A percentile compares a stretch with the other conserved stretches of the same genome.
Conservation (phyloP, 2,113 vertebrate genomes). For the Alligator sinensis region DNA sequence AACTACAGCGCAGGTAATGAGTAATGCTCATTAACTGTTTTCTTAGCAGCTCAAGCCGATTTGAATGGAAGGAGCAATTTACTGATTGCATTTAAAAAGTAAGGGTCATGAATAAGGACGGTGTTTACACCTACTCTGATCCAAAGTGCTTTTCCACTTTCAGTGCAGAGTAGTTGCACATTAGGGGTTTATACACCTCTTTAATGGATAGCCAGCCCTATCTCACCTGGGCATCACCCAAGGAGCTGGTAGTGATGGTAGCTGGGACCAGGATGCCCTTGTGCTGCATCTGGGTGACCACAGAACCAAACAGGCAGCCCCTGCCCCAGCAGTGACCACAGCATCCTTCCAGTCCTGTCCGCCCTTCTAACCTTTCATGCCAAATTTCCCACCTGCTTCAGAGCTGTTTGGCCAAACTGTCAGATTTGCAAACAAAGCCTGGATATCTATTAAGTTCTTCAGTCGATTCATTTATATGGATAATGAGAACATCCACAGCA, state of each 20-base stretch:
- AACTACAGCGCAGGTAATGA: background rate
- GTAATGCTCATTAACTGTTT: constrained; percentile 9
- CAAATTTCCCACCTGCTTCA: background rate
- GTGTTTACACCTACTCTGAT: background rate
- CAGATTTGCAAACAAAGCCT: background rate
- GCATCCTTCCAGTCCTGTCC: background rate
- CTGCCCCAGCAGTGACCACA: fast-evolving
- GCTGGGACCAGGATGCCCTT: background rate
- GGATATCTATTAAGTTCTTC: background rate
- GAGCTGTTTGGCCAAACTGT: background rate
- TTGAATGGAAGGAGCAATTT: background rate
- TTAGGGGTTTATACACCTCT: background rate
- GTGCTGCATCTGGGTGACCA: background rate
- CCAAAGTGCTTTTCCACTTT: background rate
- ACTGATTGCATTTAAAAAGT: background rate
- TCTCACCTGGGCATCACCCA: no score
- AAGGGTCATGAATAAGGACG: background rate
- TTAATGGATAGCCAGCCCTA: background rate
- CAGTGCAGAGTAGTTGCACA: background rate
- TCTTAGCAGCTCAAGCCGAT: background rate
- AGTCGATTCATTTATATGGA: background rate
- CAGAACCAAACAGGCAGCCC: background rate
- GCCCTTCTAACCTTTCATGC: background rate
- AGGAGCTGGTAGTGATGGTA: no score
- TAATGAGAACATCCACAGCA: background rate